A percentile compares a stretch with the other conserved stretches of the same genome.
Evolutionary conservation across 92 coral and sea anemone genomes (phyloP).

Genomic region (Epizoanthus illoricatus): DNA sequence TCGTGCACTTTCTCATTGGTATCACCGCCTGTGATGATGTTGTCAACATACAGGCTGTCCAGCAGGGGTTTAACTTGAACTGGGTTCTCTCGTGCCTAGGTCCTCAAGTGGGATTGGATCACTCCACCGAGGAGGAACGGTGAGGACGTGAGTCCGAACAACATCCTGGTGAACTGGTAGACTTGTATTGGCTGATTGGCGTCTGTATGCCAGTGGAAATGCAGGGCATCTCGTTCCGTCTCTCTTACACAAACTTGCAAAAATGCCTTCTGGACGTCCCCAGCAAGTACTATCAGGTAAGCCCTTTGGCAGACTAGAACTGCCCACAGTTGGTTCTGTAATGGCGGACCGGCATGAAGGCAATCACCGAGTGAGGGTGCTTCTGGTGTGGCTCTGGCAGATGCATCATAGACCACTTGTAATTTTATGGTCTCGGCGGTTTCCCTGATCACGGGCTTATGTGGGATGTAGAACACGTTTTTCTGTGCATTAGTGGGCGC

Average conservation of each 20-base stretch:
- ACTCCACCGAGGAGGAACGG: conserved; percentile 60
- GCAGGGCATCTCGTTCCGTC: conserved; percentile 48
- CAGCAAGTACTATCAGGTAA: not conserved
- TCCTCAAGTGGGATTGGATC: conserved; percentile 47
- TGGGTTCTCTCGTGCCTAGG: conserved; percentile 40
- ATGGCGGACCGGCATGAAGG: conserved; percentile 32
- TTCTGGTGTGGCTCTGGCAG: conserved; percentile 11
- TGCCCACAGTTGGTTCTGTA: conserved; percentile 43
- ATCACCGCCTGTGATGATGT: conserved; percentile 47
- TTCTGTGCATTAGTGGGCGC: conserved; percentile 19
- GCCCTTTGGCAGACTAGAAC: conserved; percentile 6
- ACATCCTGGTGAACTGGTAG: conserved; percentile 11
- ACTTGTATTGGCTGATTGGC: not conserved
- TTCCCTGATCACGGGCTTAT: conserved; percentile 46
- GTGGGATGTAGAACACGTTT: conserved; percentile 46
- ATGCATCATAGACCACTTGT: conserved; percentile 39
- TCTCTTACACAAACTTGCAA: conserved; percentile 52
- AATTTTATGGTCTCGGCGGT: conserved; percentile 32
- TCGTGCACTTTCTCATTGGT: conserved; percentile 47
- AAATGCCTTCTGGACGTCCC: conserved; percentile 38
- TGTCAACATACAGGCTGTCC: conserved; percentile 59
- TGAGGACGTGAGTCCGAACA: conserved; percentile 37
- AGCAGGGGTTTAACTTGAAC: conserved; percentile 33
- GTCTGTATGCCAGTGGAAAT: conserved; percentile 32
- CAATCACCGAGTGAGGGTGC: conserved; percentile 28